Evolutionary conservation across 2,113 vertebrate species (phyloP), one percentile per base, ranked within the genome.

Genomic region (Synchiropus splendidus): DNA sequence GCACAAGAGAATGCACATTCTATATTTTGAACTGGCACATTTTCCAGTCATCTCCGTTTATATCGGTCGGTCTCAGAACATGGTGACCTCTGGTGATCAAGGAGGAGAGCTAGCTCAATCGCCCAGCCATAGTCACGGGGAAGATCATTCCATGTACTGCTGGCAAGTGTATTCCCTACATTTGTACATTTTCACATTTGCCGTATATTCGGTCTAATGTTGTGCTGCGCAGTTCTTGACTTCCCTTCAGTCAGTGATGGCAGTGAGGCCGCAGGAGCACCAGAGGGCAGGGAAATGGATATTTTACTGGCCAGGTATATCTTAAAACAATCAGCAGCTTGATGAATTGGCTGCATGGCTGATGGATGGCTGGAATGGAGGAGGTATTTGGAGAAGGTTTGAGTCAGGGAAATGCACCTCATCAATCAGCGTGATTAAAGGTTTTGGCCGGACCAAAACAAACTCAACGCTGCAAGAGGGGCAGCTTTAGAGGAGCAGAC

Each of bases 401-500:
- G 77, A 72, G 75, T 79, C 68, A 72, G 74, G 74, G 62, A 70
- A 79, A 72, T 75, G 66, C 65, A 77, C 72, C 70, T 70, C 75
- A 81, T 80, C 75, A 75, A 79, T 80, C 67, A 75, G 69, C 42
- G 42, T 80, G 70, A 79, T 74, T 72, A 79, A 80, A 70, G 64
- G 71, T 64, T 77, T 72, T 70, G 75, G 75, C 71, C 16, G 32
- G 48, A 51, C 55, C 48, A 41, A 77, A 75, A 74, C 67, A 74
- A 77, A 71, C 74, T 65, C 50, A 43, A 63, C 72, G 47, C 43
- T 39, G 62, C 15, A 17, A 64, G 50, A 8, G 60, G 63, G 55
- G 64, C 36, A 55, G 53, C 59, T 61, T 72, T 78, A 80, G 78
- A 80, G 72, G 54, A 32, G 53, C 40, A 69, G 64, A 34, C 51